Conservation (phyloP, 2,888 invertebrate genomes). For the Tineola bisselliella region DNA sequence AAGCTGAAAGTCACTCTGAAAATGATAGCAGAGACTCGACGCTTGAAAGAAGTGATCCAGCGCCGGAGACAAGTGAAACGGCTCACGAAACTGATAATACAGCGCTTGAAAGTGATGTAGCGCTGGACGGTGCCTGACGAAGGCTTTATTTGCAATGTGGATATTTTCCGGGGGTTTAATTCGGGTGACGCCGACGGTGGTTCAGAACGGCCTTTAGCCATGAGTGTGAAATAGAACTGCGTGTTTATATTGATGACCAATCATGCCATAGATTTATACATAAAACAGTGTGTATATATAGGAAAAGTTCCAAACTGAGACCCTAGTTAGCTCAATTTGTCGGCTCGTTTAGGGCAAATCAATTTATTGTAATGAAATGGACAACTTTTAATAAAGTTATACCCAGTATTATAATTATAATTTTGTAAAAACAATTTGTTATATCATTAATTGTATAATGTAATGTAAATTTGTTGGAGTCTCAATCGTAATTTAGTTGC, state of each 20-base stretch:
- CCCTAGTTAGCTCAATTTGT: too few relatives aligned
- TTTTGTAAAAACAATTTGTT: too few relatives aligned
- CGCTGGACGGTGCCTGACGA: slow-evolving; percentile 16
- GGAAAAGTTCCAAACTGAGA: too few relatives aligned
- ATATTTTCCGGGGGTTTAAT: slow-evolving; percentile 58
- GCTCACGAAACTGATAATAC: neutral
- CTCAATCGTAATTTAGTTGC: too few relatives aligned
- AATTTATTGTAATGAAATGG: too few relatives aligned
- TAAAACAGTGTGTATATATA: too few relatives aligned
- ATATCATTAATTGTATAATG: too few relatives aligned
- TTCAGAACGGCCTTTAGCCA: neutral
- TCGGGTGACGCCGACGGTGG: slow-evolving; percentile 45
- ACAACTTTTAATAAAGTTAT: too few relatives aligned
- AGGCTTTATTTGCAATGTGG: slow-evolving; percentile 34
- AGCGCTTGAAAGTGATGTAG: neutral
- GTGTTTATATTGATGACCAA: neutral
- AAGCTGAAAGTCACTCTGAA: neutral
- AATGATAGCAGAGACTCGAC: neutral
- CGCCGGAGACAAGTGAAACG: neutral
- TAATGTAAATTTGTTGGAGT: too few relatives aligned
- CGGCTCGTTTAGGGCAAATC: too few relatives aligned
- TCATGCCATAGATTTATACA: too few relatives aligned
- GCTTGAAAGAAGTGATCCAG: neutral
- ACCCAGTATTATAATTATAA: too few relatives aligned
- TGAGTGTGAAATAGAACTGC: neutral